phyloP scores from a whole-genome alignment of 2,888 invertebrate species.

The Eucera pruinosa region DNA sequence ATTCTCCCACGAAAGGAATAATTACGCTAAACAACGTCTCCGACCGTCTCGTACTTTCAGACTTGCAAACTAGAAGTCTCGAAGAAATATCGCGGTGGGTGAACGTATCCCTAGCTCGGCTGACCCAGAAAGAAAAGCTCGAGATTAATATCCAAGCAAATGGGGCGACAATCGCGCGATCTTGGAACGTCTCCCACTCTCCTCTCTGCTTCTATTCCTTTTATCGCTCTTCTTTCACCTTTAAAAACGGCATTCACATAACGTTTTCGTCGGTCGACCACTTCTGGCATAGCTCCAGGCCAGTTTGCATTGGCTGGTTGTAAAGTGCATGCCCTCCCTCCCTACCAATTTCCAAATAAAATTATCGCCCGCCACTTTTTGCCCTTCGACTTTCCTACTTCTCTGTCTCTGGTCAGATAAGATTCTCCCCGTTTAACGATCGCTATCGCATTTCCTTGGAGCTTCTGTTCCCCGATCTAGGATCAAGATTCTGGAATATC shows the following conservation, averaged over 20 bases:
- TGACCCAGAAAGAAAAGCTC: conserved; percentile 39
- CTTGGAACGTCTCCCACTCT: conserved; percentile 27
- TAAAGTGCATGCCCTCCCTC: conserved; percentile 71
- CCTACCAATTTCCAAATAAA: conserved; percentile 75
- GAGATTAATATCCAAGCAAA: conserved; percentile 71
- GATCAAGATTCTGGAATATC: not conserved
- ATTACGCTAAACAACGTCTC: not conserved
- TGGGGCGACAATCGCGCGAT: conserved; percentile 60
- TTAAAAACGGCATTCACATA: conserved; percentile 63
- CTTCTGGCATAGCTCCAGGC: conserved; percentile 76
- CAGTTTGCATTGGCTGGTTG: conserved; percentile 75
- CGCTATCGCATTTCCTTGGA: not conserved
- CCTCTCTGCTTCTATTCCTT: not conserved
- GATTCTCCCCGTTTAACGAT: conserved; percentile 25
- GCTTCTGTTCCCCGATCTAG: not conserved
- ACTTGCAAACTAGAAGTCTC: not conserved
- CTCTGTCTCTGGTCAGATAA: not conserved
- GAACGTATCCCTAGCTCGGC: not conserved
- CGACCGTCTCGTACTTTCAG: not conserved
- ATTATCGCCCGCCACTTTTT: conserved; percentile 65
- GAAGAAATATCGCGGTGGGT: conserved; percentile 17
- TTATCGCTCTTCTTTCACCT: conserved; percentile 29
- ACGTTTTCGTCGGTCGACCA: conserved; percentile 75
- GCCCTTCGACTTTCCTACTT: not conserved
- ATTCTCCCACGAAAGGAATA: too few relatives aligned